Evolutionary conservation across 2,888 invertebrate genomes (phyloP), one percentile per base, ranked within the genome.

Genomic region (Drosophila recens): DNA sequence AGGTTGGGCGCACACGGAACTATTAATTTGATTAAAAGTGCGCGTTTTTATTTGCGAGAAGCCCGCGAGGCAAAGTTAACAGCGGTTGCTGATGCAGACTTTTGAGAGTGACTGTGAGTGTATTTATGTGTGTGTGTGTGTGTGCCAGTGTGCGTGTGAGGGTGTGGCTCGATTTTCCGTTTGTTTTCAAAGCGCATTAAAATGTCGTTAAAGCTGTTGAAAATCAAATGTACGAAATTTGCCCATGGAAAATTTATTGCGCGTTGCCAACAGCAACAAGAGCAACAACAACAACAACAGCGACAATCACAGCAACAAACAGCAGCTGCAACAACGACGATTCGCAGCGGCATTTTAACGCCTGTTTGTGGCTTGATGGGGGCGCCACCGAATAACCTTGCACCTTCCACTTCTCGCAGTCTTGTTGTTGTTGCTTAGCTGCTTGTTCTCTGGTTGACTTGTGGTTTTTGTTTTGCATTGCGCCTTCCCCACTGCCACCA

Each of bases 211-310:
- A 87, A 89, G 83, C 74, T 76, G 79, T 71, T 74, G 75, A 72
- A 85, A 89, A 90, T 89, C 89, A 90, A 89, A 87, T 85, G 85
- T 80, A 73, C 82, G 80, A 83, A 82, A 82, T 79, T 85, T 88
- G 82, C 66, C 78, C 80, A 74, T 79, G 65, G 72, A 68, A 74
- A 85, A 85, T 87, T 87, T 89, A 85, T 88, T 74, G 67, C 74
- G 36, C 40, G 51, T 59, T 72, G 75, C 67, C 64, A 69, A 20
- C 46, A 57, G 33, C 57, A 73, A 33, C 48, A 58, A 30, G n/a
- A 71, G 10, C 27, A 54, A 49, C 56, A 63, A 20, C 36, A 52
- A 23, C 33, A 54, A 40, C 46, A 42, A 17, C 30, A 58, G 10
- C 27, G 51, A 49, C 17, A 34, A 15, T 17, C 49, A 45, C 27